Base-by-base conservation (phyloP, 2,113 vertebrate genomes). In the Beaufortia kweichowensis region DNA sequence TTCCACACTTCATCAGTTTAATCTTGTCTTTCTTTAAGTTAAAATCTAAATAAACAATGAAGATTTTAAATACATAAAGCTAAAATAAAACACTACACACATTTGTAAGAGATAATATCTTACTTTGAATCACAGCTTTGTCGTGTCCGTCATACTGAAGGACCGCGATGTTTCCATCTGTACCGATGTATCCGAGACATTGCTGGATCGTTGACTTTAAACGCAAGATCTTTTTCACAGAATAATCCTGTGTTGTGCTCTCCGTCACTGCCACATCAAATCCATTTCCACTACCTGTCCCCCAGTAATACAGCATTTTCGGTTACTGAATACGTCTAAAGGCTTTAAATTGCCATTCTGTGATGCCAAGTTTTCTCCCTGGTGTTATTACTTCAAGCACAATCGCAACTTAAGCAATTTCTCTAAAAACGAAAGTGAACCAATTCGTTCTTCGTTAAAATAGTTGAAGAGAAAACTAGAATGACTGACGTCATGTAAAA, bases 271-370 rank as follows among this genome's bases (percentile, higher is more conserved):
- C 10, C 56, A 21, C 10, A 39, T 11, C 41, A 79, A 50, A 5
- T 17, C 65, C 67, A 4, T 59, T 57, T 59, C 2, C 33, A 2
- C 68, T 62, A 10, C 39, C 6, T 17, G 79, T 68, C 39, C 78
- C 78, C 75, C 81, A 83, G 35, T 15, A 77, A n/a, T 63, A 78
- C 43, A 83, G 17, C 81, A 82, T 82, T 21, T 4, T n/a, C n/a
- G n/a, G n/a, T n/a, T n/a, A n/a, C 39, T 21, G 43, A 31, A 17
- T 31, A 9, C 19, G 19, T 53, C 19, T 53, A 8, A 53, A 53
- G 6, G 6, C 0, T 14, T 14, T 14, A 1, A 35, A 7, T 35
- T 35, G 5, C 33, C 3, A 39, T 7, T 39, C 8, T 10, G 11
- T 23, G 48, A 33, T 46, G 19, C n/a, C 19, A 53, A 7, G 2